A percentile compares a stretch with the other conserved stretches of the same genome.
These are phyloP conservation scores for Nymphalis polychloros DNA, from an alignment of 2,888 invertebrate genomes.

Conservation along the genomic window DNA sequence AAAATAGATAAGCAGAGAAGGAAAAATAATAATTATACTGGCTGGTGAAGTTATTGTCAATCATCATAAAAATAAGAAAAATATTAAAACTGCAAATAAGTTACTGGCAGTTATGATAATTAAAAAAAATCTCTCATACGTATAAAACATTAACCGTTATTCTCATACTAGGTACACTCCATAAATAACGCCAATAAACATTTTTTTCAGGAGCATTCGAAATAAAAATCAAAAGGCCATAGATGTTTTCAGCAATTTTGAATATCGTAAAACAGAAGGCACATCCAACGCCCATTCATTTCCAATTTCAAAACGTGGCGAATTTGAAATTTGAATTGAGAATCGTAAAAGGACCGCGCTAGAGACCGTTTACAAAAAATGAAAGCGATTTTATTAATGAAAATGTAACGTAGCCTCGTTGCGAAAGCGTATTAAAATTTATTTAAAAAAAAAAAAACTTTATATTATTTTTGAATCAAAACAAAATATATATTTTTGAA, in stretches of 20 bases:
- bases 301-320: conserved; percentile 48
- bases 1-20: too few species aligned
- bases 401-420: too few species aligned
- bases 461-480: too few species aligned
- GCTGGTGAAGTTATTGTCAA: too few species aligned
- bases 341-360: conserved; percentile 48
- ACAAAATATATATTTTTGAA: too few species aligned
- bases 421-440: too few species aligned
- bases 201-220: conserved; percentile 22
- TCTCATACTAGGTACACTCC: background rate
- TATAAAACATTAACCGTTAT: background rate
- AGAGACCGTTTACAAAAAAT: conserved; percentile 16
- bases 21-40: too few species aligned
- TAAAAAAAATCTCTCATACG: background rate
- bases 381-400: conserved; percentile 1
- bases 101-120: too few species aligned
- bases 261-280: conserved; percentile 47
- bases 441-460: too few species aligned
- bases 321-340: conserved; percentile 66
- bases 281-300: conserved; percentile 50
- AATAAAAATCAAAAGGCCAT: conserved; percentile 26
- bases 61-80: too few species aligned
- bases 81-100: too few species aligned
- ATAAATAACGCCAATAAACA: conserved; percentile 8
- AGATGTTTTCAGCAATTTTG: conserved; percentile 29